Base-by-base conservation (phyloP, 2,113 vertebrate species). In the Gracilinanus agilis region DNA sequence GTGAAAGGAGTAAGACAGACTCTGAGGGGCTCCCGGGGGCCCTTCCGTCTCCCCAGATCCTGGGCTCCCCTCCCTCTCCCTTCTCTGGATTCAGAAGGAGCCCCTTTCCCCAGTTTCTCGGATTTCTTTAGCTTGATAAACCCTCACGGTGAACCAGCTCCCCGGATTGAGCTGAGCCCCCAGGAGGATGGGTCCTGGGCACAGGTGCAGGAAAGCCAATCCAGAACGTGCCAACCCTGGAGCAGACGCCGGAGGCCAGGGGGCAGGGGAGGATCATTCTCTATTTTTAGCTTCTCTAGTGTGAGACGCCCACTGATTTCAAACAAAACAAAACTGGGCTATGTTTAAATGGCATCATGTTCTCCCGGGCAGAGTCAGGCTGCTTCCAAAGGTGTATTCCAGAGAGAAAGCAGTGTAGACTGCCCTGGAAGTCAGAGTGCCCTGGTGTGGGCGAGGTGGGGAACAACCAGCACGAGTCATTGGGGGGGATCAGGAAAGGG, bases 311-410 rank as follows among this genome's bases (percentile, higher is more conserved):
- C 58, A 40, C 16, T 9, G 67, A 83, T 83, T 83, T 7, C n/a
- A 83, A 40, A 75, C 67, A n/a, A 75, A 67, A 11, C 34, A 16
- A 90, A 90, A 92, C 25, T 44, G 89, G 53, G 88, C 49, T 21
- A 40, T 2, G 5, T n/a, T 91, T 93, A 54, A 54, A 27, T 67
- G 89, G 0, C 5, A 25, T 53, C 55, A 8, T 90, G 1, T 24
- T 89, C 67, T 89, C 83, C 89, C 88, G 96, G 96, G 67, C 91
- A 93, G 44, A 97, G 90, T 54, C 92, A 96, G 75, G 24, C 83
- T 92, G 44, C 93, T 96, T 98, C 91, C 96, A 90, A 12, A 24
- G 91, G n/a, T 93, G 2, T 90, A 13, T 21, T 27, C 61, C 13
- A n/a, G 61, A n/a, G 61, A 16, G 12, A n/a, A 75, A 75, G 3